Evolutionary conservation across 1,140 invertebrate species (phyloP).

Genomic region (Leptinotarsa lineolata): DNA sequence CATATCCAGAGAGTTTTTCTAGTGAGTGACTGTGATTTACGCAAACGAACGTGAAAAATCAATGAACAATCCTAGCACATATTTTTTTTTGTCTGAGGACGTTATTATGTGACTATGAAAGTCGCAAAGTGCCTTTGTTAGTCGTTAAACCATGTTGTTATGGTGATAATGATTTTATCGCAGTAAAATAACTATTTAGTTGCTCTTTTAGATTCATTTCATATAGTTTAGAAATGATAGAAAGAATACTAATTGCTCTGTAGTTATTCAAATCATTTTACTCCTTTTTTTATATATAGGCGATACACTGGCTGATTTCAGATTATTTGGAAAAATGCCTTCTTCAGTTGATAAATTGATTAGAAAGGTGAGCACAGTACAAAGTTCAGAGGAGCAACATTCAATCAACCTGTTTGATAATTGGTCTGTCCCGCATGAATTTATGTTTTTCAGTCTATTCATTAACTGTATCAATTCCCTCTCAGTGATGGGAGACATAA

Average conservation of each 20-base stretch:
- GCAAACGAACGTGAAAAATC: constrained; percentile 12
- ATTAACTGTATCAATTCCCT: too few relatives aligned
- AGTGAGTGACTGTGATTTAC: constrained; percentile 14
- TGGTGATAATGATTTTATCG: constrained; percentile 10
- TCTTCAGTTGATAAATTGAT: constrained; percentile 13
- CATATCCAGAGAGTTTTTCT: constrained; percentile 9
- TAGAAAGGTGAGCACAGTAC: constrained; percentile 1
- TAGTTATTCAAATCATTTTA: too few relatives aligned
- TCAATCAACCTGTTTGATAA: constrained; percentile 15
- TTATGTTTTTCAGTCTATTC: not conserved
- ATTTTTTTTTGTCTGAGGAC: constrained; percentile 11
- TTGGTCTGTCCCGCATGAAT: constrained; percentile 7
- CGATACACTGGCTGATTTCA: too few relatives aligned
- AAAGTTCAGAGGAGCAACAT: constrained; percentile 10
- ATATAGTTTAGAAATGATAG: too few relatives aligned
- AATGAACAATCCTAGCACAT: too few relatives aligned
- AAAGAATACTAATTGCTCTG: too few relatives aligned
- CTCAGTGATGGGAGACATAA: too few relatives aligned
- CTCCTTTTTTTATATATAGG: too few relatives aligned
- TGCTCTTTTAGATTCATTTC: too few relatives aligned
- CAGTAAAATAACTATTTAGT: too few relatives aligned
- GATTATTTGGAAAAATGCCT: too few relatives aligned
- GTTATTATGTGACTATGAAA: constrained; percentile 15
- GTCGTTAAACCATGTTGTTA: constrained; percentile 12
- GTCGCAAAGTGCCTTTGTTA: constrained; percentile 15